These are phyloP conservation scores for Physocephala rufipes DNA, from an alignment of 2,888 invertebrate species.

Conservation along the genomic window DNA sequence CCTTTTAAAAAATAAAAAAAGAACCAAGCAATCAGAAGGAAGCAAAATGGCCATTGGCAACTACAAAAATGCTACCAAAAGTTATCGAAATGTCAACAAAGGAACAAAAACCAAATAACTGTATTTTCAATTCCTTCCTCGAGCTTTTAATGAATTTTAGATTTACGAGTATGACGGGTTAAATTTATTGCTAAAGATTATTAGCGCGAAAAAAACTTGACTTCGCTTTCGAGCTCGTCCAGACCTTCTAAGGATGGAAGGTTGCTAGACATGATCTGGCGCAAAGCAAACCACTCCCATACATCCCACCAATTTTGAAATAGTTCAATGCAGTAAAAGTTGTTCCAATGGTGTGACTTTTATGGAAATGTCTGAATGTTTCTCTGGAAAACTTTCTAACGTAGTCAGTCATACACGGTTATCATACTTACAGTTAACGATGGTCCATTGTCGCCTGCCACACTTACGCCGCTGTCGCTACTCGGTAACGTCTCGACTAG, in stretches of 20 bases:
- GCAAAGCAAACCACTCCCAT: no score
- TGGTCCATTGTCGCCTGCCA: slow-evolving; percentile 9
- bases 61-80: background rate
- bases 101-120: no score
- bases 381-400: no score
- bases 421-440: slow-evolving; percentile 21
- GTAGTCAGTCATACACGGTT: background rate
- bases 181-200: no score
- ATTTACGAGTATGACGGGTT: background rate
- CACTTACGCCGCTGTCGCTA: slow-evolving; percentile 33
- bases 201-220: no score
- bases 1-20: background rate
- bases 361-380: no score
- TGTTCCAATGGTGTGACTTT: background rate
- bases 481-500: slow-evolving; percentile 31
- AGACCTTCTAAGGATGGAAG: no score
- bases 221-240: background rate
- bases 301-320: no score
- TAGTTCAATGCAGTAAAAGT: background rate
- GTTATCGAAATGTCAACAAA: background rate
- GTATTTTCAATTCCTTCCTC: background rate
- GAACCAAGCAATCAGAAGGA: background rate
- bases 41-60: background rate
- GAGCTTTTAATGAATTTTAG: background rate
- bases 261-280: no score